These are phyloP conservation scores for Antechinus flavipes DNA, from an alignment of 2,113 vertebrate genomes.

Conservation along the genomic window DNA sequence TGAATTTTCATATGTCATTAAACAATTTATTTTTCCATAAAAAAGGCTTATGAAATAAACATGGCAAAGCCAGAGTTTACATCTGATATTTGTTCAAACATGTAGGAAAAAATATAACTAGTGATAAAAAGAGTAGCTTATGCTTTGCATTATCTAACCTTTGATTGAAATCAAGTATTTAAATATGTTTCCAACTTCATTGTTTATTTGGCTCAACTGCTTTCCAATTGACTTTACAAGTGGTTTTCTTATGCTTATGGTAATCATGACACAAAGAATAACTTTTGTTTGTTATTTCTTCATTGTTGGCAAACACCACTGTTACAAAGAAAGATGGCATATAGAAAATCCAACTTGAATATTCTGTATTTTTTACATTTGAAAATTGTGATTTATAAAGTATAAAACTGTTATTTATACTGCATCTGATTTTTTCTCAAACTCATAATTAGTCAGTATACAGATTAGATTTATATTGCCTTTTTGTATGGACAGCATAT, in stretches of 20 bases:
- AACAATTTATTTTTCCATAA: background rate
- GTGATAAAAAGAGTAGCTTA: conserved; percentile 33
- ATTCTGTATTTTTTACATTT: conserved; percentile 60
- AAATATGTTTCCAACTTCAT: conserved; percentile 30
- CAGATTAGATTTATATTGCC: conserved; percentile 51
- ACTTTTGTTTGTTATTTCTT: conserved; percentile 47
- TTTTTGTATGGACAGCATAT: conserved; percentile 49
- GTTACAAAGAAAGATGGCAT: conserved; percentile 23
- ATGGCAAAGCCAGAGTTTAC: background rate
- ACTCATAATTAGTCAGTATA: conserved; percentile 18
- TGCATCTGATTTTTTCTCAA: conserved; percentile 63
- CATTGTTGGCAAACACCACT: conserved; percentile 21
- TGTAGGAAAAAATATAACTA: background rate
- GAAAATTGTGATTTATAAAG: conserved; percentile 61
- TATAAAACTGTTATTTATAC: conserved; percentile 72
- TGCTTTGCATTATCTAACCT: conserved; percentile 54
- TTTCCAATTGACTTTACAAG: conserved; percentile 60
- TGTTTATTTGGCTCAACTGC: conserved; percentile 56
- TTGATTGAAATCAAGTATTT: conserved; percentile 49
- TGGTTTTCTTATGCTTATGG: conserved; percentile 36
- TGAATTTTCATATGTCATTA: conserved; percentile 38
- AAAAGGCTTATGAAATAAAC: conserved; percentile 18
- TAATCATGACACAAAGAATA: conserved; percentile 45
- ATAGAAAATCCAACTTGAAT: conserved; percentile 52
- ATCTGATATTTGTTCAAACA: conserved; percentile 41